Conservation (phyloP, 1,140 invertebrate genomes). For the Augochlora pura region DNA sequence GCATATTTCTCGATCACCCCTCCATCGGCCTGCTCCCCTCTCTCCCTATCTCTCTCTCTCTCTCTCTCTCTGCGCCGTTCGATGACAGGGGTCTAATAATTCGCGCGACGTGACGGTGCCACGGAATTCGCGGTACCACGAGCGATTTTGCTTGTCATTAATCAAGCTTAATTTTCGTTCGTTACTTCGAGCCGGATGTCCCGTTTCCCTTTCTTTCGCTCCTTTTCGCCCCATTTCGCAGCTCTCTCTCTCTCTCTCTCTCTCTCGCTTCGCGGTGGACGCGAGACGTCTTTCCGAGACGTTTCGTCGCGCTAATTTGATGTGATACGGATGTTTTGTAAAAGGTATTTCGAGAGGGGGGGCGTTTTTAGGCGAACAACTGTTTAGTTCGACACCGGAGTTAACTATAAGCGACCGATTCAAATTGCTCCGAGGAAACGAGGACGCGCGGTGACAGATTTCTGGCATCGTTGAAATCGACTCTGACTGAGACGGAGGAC, state of each 20-base stretch:
- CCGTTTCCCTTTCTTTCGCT: constrained; percentile 6
- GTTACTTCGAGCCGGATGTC: constrained; percentile 32
- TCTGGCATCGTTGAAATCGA: too few relatives aligned
- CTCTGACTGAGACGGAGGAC: too few relatives aligned
- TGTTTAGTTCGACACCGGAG: too few relatives aligned
- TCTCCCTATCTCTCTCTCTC: too few relatives aligned
- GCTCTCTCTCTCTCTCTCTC: too few relatives aligned
- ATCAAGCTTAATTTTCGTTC: constrained; percentile 35
- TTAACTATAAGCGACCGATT: too few relatives aligned
- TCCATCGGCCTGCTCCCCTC: not conserved
- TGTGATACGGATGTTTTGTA: too few relatives aligned
- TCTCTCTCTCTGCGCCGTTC: too few relatives aligned
- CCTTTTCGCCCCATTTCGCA: not conserved
- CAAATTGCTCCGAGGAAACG: too few relatives aligned
- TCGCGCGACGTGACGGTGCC: not conserved
- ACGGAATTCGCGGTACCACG: not conserved
- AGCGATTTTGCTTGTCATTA: constrained; percentile 17
- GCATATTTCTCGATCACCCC: not conserved
- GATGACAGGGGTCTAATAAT: constrained; percentile 21
- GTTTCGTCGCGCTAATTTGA: not conserved
- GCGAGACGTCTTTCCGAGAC: not conserved
- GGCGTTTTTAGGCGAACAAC: too few relatives aligned
- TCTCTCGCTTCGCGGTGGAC: not conserved
- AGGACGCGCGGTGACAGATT: too few relatives aligned
- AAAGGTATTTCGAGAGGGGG: too few relatives aligned